These are phyloP conservation scores for Drosophila teissieri DNA, from an alignment of 1,140 invertebrate genomes.

Conservation along the genomic window DNA sequence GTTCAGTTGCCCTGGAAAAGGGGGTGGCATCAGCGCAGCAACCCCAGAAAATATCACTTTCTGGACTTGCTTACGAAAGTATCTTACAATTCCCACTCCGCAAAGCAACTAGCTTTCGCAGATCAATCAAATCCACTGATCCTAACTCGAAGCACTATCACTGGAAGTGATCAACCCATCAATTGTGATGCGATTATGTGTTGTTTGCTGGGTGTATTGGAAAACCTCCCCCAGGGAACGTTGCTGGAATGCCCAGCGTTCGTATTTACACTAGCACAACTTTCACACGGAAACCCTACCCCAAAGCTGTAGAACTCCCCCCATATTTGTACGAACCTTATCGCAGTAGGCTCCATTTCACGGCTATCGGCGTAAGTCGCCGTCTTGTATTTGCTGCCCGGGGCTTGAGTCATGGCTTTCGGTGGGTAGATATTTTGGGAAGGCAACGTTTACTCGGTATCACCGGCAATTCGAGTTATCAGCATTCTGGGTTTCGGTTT, in stretches of 20 bases:
- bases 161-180: neutral
- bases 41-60: neutral
- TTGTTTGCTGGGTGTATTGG: neutral
- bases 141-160: too few relatives aligned
- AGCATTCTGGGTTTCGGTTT: neutral
- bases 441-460: conserved; percentile 5
- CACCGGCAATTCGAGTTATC: conserved; percentile 10
- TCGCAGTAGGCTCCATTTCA: neutral
- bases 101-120: neutral
- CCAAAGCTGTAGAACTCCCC: neutral
- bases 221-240: neutral
- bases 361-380: conserved; percentile 2
- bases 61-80: neutral
- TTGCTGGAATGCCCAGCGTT: neutral
- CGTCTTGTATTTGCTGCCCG: conserved; percentile 9
- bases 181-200: neutral
- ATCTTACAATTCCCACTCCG: too few relatives aligned
- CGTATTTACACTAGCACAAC: neutral
- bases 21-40: conserved; percentile 10
- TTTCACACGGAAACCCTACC: conserved; percentile 41
- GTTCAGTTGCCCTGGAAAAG: neutral
- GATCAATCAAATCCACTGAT: neutral
- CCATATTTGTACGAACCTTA: neutral
- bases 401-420: conserved; percentile 26
- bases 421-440: neutral